phyloP scores from a whole-genome alignment of 1,140 invertebrate genomes.

The Drosophila leontia region DNA sequence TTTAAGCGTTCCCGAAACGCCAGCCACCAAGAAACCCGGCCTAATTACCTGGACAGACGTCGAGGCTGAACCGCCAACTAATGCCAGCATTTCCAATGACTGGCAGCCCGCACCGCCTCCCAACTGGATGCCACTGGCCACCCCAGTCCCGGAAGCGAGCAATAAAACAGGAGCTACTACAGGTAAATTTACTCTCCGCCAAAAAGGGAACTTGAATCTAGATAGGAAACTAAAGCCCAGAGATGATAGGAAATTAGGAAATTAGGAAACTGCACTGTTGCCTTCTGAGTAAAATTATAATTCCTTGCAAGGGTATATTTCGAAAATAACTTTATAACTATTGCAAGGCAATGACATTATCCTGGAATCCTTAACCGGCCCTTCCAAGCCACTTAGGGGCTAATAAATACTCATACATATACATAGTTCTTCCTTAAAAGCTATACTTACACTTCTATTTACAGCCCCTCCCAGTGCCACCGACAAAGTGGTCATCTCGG shows the following conservation, averaged over 20 bases:
- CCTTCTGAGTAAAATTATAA: too few relatives aligned
- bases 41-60: constrained; percentile 86
- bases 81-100: constrained; percentile 69
- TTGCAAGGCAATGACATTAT: too few relatives aligned
- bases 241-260: not conserved
- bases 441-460: constrained; percentile 22
- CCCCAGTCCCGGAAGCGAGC: constrained; percentile 33
- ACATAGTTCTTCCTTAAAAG: not conserved
- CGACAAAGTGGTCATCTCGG: constrained; percentile 76
- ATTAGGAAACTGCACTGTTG: not conserved
- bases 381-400: not conserved
- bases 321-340: not conserved
- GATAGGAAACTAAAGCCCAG: not conserved
- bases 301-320: too few relatives aligned
- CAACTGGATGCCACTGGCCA: constrained; percentile 66
- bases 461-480: constrained; percentile 67
- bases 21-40: constrained; percentile 69
- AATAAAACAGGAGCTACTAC: constrained; percentile 48
- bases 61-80: constrained; percentile 68
- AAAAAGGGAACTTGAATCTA: not conserved
- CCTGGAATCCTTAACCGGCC: too few relatives aligned
- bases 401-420: too few relatives aligned
- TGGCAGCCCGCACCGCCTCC: constrained; percentile 68
- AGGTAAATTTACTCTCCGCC: constrained; percentile 27
- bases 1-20: constrained; percentile 8